Evolutionary conservation across 2,888 invertebrate genomes (phyloP).

Genomic region (Blomia tropicalis): DNA sequence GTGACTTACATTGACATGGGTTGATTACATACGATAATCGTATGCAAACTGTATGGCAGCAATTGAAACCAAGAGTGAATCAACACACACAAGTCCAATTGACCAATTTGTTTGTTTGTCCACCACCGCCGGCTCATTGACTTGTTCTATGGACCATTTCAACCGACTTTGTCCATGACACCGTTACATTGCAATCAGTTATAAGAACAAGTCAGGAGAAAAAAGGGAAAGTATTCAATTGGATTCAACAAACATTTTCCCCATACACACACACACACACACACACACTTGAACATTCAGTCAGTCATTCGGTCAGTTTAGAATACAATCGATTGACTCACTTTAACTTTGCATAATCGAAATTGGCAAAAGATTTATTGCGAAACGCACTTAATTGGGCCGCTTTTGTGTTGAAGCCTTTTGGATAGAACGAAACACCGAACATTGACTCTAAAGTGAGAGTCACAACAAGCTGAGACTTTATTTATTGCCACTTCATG

Average conservation of each 20-base stretch:
- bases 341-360: constrained; percentile 11
- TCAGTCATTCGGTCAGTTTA: too few species aligned
- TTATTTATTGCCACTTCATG: constrained; percentile 12
- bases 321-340: not conserved
- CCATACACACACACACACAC: too few species aligned
- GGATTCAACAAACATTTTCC: not conserved
- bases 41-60: not conserved
- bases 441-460: not conserved
- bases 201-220: not conserved
- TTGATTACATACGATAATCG: too few species aligned
- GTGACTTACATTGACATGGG: too few species aligned
- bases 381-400: constrained; percentile 13
- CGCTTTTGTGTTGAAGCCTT: constrained; percentile 4
- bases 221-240: not conserved
- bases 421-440: too few species aligned
- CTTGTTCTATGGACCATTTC: too few species aligned
- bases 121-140: not conserved
- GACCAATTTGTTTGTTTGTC: constrained; percentile 9
- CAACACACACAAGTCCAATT: not conserved
- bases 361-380: constrained; percentile 4
- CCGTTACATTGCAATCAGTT: not conserved
- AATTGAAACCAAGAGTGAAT: not conserved
- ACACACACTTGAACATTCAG: too few species aligned
- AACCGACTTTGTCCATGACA: not conserved
- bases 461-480: constrained; percentile 2